phyloP scores from a whole-genome alignment of 1,140 invertebrate species.

The Drosophila obscura region DNA sequence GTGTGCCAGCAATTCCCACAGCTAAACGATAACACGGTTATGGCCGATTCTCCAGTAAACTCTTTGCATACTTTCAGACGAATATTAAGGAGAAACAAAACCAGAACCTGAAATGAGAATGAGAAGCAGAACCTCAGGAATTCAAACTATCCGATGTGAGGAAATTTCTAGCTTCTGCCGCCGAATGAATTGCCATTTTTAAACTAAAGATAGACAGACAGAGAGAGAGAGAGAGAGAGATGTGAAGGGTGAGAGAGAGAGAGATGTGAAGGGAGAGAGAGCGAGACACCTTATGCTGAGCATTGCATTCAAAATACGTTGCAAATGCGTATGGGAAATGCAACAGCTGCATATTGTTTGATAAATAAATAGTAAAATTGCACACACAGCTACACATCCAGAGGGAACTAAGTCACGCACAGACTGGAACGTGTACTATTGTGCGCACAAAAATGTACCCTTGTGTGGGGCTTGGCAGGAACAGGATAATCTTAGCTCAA shows the following conservation, averaged over 20 bases:
- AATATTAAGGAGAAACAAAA: conserved; percentile 7
- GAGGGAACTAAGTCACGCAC: conserved; percentile 2
- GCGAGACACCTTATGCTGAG: conserved; percentile 46
- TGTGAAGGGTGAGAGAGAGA: no score
- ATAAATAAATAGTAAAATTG: conserved; percentile 67
- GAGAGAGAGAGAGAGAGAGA: conserved; percentile 1
- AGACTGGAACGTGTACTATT: not conserved
- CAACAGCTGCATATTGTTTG: conserved; percentile 70
- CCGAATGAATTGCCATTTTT: conserved; percentile 42
- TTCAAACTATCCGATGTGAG: conserved; percentile 38
- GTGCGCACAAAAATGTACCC: conserved; percentile 6
- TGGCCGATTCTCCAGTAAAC: conserved; percentile 12
- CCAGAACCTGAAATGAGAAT: no score
- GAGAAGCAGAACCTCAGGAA: conserved; percentile 29
- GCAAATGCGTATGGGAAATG: conserved; percentile 67
- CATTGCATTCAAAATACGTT: conserved; percentile 56
- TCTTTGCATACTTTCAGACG: conserved; percentile 45
- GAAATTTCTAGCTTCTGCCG: conserved; percentile 17
- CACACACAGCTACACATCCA: conserved; percentile 4
- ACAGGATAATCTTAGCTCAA: no score
- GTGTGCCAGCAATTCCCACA: conserved; percentile 1
- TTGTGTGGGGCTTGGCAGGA: no score
- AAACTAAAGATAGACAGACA: conserved; percentile 26
- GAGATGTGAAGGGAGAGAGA: not conserved
- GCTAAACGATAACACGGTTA: conserved; percentile 19